phyloP scores from a whole-genome alignment of 2,113 vertebrate species.

The Globicephala melas region DNA sequence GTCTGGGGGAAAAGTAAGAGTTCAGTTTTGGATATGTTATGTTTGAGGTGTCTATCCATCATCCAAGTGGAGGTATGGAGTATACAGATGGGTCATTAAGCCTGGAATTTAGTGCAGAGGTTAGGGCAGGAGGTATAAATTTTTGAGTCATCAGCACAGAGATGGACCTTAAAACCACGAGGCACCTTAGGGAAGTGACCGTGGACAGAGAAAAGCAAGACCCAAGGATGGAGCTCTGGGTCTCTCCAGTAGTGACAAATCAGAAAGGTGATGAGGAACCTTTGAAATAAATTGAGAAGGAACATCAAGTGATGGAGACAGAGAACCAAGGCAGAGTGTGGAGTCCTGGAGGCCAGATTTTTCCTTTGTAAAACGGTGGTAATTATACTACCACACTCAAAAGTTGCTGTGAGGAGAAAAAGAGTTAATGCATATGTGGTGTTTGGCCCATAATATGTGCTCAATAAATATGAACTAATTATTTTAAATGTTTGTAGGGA shows the following conservation, averaged over 20 bases:
- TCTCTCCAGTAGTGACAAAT: not conserved
- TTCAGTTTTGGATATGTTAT: not conserved
- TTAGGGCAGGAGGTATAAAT: not conserved
- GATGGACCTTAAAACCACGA: not conserved
- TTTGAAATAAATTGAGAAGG: not conserved
- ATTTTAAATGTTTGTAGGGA: not conserved
- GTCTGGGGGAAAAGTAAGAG: not conserved
- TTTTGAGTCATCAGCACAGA: not conserved
- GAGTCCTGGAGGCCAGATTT: not conserved
- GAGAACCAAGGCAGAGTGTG: not conserved
- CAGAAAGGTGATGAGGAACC: not conserved
- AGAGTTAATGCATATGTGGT: not conserved
- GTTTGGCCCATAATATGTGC: not conserved
- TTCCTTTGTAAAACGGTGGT: not conserved
- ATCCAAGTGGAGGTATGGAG: not conserved
- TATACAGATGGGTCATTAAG: not conserved
- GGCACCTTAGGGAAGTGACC: not conserved
- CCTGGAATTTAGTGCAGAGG: not conserved
- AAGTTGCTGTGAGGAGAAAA: not conserved
- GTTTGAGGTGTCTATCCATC: not conserved
- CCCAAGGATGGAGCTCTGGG: not conserved
- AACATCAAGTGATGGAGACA: not conserved
- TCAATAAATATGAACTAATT: not conserved
- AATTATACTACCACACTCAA: not conserved
- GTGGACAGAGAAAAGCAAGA: not conserved